phyloP scores from a whole-genome alignment of 2,113 vertebrate genomes.

The Barbus barbus region DNA sequence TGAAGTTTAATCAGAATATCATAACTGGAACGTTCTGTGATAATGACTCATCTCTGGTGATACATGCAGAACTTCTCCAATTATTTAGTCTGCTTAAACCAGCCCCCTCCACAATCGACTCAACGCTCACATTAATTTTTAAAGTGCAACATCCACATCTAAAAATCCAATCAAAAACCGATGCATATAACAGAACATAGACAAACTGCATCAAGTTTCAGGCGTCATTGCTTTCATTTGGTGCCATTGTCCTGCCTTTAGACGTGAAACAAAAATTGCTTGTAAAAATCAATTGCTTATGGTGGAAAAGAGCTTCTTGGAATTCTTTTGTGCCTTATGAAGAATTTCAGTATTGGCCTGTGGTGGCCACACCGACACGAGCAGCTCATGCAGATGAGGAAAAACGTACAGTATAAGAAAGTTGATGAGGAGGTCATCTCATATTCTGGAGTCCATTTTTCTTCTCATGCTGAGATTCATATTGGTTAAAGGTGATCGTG shows the following conservation, averaged over 20 bases:
- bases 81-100: background rate
- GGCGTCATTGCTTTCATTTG: conserved; percentile 29
- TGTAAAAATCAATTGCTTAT: conserved; percentile 45
- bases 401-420: background rate
- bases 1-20: background rate
- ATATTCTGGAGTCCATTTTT: conserved; percentile 11
- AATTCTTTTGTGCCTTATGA: conserved; percentile 28
- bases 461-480: conserved; percentile 7
- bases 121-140: background rate
- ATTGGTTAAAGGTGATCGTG: background rate
- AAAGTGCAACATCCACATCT: background rate
- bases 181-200: conserved; percentile 20
- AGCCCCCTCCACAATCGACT: background rate
- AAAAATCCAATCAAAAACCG: background rate
- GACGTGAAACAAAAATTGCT: conserved; percentile 56
- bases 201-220: conserved; percentile 35
- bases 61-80: background rate
- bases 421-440: background rate
- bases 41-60: background rate
- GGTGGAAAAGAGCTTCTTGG: conserved; percentile 25
- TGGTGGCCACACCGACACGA: background rate
- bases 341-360: conserved; percentile 25
- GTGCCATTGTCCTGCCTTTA: conserved; percentile 34
- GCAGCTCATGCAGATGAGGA: background rate
- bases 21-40: background rate